Evolutionary conservation across 2,113 vertebrate species (phyloP), one percentile per base, ranked within the genome.

Genomic region (Nipponia nippon): DNA sequence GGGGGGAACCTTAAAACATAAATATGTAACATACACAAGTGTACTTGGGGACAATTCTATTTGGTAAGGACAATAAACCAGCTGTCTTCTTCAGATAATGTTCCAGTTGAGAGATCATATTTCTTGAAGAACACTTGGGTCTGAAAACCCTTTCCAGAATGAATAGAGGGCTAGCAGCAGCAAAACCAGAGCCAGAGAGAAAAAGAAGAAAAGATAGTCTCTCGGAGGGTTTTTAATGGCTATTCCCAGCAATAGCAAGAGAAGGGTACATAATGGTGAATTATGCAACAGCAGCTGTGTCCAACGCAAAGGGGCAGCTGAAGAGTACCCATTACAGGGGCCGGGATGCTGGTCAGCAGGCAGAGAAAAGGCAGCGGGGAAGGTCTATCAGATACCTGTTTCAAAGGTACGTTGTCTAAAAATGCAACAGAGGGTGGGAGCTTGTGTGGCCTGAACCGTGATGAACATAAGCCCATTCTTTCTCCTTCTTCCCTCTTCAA

Each of bases 41-140:
- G 58, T 80, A 79, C 32, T 38, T 69, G 38, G 13, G 56, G 25
- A 79, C 50, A 73, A 69, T 34, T 87, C 44, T 46, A 61, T 63
- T 55, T 81, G 56, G 27, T 82, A 87, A 81, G 49, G 62, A 84
- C 58, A 89, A 85, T 62, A 91, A 94, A 58, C 29, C 44, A 67
- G 16, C 32, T 42, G 1, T 82, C 52, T 94, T 91, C 86, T 94
- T 83, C 50, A 89, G 81, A 70, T 69, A 87, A 34, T 95, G 87
- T 84, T 93, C 38, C 21, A 30, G 25, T 26, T 83, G 25, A 85
- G 46, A 89, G 9, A 82, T 52, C 38, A 18, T 67, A 72, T 76
- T 95, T 84, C 61, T 65, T 83, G 81, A 61, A 82, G 38, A 30
- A 71, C 8, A 8, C 10, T 65, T 76, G 40, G 19, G 17, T 79